Evolutionary conservation across 2,888 invertebrate species (phyloP), one percentile per base, ranked within the genome.

Genomic region (Leptopilina myrica): DNA sequence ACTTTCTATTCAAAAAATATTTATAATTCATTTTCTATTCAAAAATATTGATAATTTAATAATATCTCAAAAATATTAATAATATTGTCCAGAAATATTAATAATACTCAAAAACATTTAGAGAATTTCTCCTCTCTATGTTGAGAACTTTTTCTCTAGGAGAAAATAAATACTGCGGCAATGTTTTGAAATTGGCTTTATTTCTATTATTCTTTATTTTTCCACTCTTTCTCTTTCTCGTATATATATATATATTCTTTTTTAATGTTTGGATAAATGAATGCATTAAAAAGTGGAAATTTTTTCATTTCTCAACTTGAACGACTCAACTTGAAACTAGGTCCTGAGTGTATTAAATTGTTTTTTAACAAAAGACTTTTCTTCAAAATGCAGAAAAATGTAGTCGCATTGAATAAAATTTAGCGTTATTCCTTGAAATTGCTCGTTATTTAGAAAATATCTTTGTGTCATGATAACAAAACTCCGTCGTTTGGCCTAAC

Each of bases 301-400:
- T 69, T 33, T 53, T 0, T 69, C 53, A 14, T 73, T 73, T 11
- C 73, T 20, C 20, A 20, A 20, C 20, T 20, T 20, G 20, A 20
- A 73, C 73, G 33, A 73, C 73, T 73, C 56, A 40, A n/a, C 56
- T 33, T 56, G 73, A 73, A 73, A 33, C 33, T 26, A 9, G 56
- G 26, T 14, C 33, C 56, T 56, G 33, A 73, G 33, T 73, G 56
- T 69, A 69, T 56, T 20, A 69, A 12, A 53, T 69, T 69, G 43
- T 43, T 49, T 49, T 49, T 33, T 33, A 56, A 73, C 73, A 73
- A 69, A 49, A 73, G 73, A 56, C 73, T 73, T 73, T 73, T 73
- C 53, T 43, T 73, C 73, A 73, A 33, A 73, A 46, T 11, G 33
- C 43, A 5, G 43, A 5, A 43, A 43, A 43, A 43, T 8, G 1